phyloP scores from a whole-genome alignment of 2,113 vertebrate species.

The Todiramphus chloris region DNA sequence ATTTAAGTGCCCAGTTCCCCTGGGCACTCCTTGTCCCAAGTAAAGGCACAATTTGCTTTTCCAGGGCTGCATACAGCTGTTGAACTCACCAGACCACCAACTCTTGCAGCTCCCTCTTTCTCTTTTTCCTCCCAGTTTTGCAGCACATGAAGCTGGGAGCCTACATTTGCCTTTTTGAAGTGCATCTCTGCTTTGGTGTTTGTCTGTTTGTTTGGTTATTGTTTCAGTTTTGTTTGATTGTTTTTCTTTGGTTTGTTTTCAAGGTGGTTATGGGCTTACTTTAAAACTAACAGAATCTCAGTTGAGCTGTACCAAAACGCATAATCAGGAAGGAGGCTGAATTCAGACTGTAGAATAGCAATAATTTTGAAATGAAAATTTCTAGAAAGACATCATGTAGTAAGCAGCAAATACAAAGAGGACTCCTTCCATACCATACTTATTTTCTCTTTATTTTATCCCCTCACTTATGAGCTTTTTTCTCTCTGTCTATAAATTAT shows the following conservation, averaged over 20 bases:
- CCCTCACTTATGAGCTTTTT: neutral
- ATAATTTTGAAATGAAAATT: neutral
- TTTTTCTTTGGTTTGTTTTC: neutral
- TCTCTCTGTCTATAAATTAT: neutral
- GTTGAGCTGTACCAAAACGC: neutral
- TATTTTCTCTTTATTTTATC: neutral
- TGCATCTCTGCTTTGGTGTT: neutral
- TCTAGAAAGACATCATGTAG: neutral
- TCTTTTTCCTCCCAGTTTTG: neutral
- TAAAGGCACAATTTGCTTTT: neutral
- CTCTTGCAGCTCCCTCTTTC: neutral
- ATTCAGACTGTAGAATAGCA: neutral
- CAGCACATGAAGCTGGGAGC: neutral
- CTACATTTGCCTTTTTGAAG: neutral
- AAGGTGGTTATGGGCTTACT: neutral
- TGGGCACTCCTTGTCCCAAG: neutral
- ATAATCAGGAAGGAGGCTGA: neutral
- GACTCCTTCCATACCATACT: neutral
- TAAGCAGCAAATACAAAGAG: neutral
- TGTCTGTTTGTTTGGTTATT: neutral
- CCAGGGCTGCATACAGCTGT: neutral
- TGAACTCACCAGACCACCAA: neutral
- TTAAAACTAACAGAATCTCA: neutral
- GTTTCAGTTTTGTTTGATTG: neutral
- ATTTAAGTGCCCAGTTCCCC: neutral